Percentiles rank a stretch among this genome's conserved stretches.
Evolutionary conservation across 2,113 vertebrate genomes (phyloP).

Genomic region (Sylvilagus bachmani): DNA sequence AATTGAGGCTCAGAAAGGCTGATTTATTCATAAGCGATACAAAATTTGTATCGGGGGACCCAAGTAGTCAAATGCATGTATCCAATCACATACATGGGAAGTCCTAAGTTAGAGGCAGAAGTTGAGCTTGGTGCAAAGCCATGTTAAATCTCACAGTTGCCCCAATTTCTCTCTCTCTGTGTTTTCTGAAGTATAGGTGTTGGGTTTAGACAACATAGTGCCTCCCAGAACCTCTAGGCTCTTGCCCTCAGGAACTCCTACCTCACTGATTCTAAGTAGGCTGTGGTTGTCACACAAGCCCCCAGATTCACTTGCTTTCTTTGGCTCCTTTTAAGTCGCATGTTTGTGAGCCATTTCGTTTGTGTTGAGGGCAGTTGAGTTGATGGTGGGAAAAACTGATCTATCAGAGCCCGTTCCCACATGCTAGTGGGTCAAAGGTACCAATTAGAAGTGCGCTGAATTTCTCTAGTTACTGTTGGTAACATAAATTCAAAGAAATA

Average conservation of each 20-base stretch:
- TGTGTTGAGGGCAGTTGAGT: neutral
- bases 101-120: neutral
- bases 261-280: neutral
- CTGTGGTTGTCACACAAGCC: rapidly evolving
- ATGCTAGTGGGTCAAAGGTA: neutral
- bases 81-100: neutral
- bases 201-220: neutral
- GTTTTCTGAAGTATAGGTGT: neutral
- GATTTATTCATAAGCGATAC: neutral
- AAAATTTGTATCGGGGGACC: neutral
- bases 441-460: neutral
- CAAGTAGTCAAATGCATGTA: neutral
- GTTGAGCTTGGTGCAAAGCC: neutral
- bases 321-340: neutral
- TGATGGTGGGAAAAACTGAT: neutral
- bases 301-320: neutral
- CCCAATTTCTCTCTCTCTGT: too few relatives aligned
- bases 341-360: neutral
- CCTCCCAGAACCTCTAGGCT: neutral
- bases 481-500: neutral
- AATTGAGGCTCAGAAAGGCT: neutral
- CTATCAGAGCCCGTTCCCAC: neutral
- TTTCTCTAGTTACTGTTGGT: neutral
- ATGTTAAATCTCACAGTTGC: neutral
- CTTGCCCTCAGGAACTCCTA: neutral